phyloP scores from a whole-genome alignment of 2,113 vertebrate genomes.

The Thamnophis sirtalis region DNA sequence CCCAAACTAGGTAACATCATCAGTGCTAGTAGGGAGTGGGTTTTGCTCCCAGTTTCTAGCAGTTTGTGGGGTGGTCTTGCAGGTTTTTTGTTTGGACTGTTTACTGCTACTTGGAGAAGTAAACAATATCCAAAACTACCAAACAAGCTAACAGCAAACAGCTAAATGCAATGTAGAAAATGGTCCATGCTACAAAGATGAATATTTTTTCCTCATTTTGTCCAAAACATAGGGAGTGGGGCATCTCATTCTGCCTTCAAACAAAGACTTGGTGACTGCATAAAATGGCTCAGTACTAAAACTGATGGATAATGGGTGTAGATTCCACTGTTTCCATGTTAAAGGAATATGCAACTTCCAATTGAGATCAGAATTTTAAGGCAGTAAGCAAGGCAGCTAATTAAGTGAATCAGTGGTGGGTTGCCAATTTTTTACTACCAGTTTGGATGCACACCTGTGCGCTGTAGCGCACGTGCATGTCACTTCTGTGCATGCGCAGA shows the following conservation, averaged over 20 bases:
- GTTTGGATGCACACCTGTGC: too few relatives aligned
- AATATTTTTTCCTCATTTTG: not conserved
- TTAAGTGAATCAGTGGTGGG: not conserved
- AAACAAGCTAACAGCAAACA: not conserved
- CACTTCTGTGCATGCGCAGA: too few relatives aligned
- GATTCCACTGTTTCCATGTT: not conserved
- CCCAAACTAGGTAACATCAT: not conserved
- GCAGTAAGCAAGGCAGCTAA: not conserved
- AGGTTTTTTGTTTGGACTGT: not conserved
- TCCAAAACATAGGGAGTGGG: not conserved
- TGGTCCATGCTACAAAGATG: not conserved
- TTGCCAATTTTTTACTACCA: too few relatives aligned
- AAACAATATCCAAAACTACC: not conserved
- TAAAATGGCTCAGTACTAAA: not conserved
- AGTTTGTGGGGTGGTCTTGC: not conserved
- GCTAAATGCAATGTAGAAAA: not conserved
- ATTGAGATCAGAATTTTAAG: not conserved
- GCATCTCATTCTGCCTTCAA: not conserved
- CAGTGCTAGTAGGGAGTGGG: not conserved
- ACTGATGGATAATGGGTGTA: not conserved
- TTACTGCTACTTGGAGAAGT: not conserved
- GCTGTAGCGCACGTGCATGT: too few relatives aligned
- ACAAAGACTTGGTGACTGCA: not conserved
- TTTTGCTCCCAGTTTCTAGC: not conserved
- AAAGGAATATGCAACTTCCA: not conserved